Conservation (phyloP, 2,113 vertebrate species). For the Todiramphus saurophagus region DNA sequence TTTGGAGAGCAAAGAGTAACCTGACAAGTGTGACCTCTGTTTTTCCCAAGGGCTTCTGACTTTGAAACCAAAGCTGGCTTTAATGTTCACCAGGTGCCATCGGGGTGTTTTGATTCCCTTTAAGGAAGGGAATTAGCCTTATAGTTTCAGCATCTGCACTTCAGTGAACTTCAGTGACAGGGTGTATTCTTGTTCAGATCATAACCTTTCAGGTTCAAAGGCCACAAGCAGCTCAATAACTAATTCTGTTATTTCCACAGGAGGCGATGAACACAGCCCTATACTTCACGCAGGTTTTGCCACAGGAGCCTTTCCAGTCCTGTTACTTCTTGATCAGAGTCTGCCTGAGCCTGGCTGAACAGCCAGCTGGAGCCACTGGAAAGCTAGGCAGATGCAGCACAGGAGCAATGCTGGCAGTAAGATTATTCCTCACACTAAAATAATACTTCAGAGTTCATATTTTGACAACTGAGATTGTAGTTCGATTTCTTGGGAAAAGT, state of each 20-base stretch:
- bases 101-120: conserved; percentile 46
- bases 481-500: neutral
- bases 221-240: conserved; percentile 36
- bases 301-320: neutral
- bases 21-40: conserved; percentile 58
- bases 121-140: conserved; percentile 51
- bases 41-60: conserved; percentile 54
- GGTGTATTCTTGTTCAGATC: conserved; percentile 42
- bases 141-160: conserved; percentile 32
- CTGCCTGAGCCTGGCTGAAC: neutral
- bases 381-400: rapidly evolving
- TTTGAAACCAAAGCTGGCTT: conserved; percentile 71
- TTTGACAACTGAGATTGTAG: conserved; percentile 27
- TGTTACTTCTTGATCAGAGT: neutral
- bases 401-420: neutral
- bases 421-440: neutral
- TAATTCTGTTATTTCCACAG: conserved; percentile 5
- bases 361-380: rapidly evolving
- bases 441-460: neutral
- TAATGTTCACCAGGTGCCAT: conserved; percentile 73
- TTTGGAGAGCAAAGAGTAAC: conserved; percentile 45
- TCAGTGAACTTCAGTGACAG: conserved; percentile 37
- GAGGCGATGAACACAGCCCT: neutral
- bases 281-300: neutral
- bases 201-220: conserved; percentile 56